phyloP scores from a whole-genome alignment of 2,888 invertebrate species.

The Pecten maximus region DNA sequence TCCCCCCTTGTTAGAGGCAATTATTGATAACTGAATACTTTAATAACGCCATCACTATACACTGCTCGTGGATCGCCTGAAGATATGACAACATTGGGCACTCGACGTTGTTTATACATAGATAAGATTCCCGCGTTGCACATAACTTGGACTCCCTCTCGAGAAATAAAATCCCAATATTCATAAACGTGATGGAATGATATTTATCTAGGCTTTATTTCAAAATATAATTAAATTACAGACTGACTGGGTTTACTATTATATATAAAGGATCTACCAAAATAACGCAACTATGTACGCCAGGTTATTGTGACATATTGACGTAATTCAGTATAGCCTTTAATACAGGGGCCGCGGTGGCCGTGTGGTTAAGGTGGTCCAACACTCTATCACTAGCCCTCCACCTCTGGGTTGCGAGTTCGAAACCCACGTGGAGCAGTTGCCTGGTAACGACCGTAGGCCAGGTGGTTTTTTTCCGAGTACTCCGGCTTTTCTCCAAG shows the following conservation, averaged over 20 bases:
- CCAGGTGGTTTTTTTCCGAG: too few species aligned
- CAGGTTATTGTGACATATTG: too few species aligned
- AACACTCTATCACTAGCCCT: too few species aligned
- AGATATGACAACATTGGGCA: background rate
- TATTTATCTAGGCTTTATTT: slow-evolving; percentile 30
- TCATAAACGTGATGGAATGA: background rate
- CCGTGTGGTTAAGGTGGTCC: too few species aligned
- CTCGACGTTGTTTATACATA: background rate
- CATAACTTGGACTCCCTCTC: background rate
- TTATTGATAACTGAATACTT: background rate
- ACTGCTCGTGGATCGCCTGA: background rate
- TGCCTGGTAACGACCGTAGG: too few species aligned
- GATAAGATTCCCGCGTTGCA: slow-evolving; percentile 33
- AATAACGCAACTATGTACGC: background rate
- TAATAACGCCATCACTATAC: slow-evolving; percentile 18
- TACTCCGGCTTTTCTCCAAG: too few species aligned
- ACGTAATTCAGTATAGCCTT: too few species aligned
- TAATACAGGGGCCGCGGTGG: too few species aligned
- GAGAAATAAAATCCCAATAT: background rate
- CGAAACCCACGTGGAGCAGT: too few species aligned
- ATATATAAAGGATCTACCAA: background rate
- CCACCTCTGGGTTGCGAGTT: too few species aligned
- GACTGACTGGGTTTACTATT: background rate
- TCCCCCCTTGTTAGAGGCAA: background rate
- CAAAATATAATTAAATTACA: slow-evolving; percentile 15